Base-by-base conservation (phyloP, 2,888 invertebrate species). In the Helobdella robusta region DNA sequence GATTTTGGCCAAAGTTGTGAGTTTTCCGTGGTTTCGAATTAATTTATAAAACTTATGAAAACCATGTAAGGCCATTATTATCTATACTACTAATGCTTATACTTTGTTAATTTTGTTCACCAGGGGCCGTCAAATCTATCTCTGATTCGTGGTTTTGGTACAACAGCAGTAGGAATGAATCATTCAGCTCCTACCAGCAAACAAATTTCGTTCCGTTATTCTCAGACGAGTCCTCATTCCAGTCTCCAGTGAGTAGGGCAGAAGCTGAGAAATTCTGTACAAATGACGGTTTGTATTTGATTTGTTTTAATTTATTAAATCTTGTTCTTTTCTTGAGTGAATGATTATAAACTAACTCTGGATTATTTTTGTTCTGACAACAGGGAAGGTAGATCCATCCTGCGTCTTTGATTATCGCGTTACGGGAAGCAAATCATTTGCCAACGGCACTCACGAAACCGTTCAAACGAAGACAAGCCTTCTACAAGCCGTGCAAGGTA, bases 1-100 rank as follows among this genome's bases (percentile, higher is more conserved):
- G 23, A 56, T 20, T 62, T 54, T 20, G 62, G 40, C 6, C 52
- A 66, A 28, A 52, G 35, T 20, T 66, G 66, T 66, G 20, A 54
- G 54, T 36, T 1, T 23, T 35, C 28, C 6, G n/a, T n/a, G n/a
- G n/a, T n/a, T n/a, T n/a, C n/a, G n/a, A n/a, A n/a, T n/a, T n/a
- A n/a, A n/a, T n/a, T n/a, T n/a, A n/a, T n/a, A n/a, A n/a, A n/a
- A n/a, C n/a, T n/a, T n/a, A n/a, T n/a, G n/a, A n/a, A n/a, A n/a
- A n/a, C n/a, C n/a, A n/a, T n/a, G n/a, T n/a, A n/a, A n/a, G n/a
- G n/a, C n/a, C n/a, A n/a, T n/a, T n/a, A n/a, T n/a, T n/a, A n/a
- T n/a, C n/a, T n/a, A n/a, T n/a, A n/a, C n/a, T n/a, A n/a, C n/a
- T n/a, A n/a, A n/a, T n/a, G n/a, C n/a, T n/a, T n/a, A n/a, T n/a